Evolutionary conservation across 2,888 invertebrate species (phyloP).

Genomic region (Mycalesis mineus): DNA sequence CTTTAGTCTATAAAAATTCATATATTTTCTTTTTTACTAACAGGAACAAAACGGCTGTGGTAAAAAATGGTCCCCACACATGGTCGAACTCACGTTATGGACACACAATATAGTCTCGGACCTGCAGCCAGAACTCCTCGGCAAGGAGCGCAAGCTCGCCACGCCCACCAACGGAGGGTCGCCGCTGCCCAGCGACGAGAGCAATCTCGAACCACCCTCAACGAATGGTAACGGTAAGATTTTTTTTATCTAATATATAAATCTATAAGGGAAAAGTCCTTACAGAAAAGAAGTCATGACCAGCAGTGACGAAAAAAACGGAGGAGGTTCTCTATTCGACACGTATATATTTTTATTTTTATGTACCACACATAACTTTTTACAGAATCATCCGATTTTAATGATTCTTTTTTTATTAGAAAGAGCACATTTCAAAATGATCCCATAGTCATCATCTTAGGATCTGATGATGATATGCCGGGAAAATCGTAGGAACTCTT

Average conservation of each 20-base stretch:
- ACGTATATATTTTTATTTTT: too few species aligned
- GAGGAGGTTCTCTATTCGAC: too few species aligned
- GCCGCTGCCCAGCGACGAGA: conserved; percentile 83
- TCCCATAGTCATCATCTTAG: too few species aligned
- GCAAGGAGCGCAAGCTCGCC: conserved; percentile 81
- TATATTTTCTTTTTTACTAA: neutral
- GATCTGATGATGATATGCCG: too few species aligned
- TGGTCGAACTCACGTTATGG: conserved; percentile 95
- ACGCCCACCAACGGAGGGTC: conserved; percentile 72
- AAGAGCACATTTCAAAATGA: too few species aligned
- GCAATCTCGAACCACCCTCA: conserved; percentile 84
- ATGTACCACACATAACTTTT: too few species aligned
- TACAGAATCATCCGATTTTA: too few species aligned
- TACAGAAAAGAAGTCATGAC: too few species aligned
- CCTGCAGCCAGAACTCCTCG: conserved; percentile 89
- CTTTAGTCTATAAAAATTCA: neutral
- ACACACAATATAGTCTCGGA: conserved; percentile 93
- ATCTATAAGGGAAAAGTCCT: neutral
- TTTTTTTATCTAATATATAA: neutral
- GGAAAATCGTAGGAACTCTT: too few species aligned
- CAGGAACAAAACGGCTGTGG: conserved; percentile 76
- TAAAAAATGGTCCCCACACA: conserved; percentile 84
- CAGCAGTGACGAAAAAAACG: too few species aligned
- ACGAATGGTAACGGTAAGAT: conserved; percentile 74
- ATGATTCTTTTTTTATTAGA: too few species aligned